These are phyloP conservation scores for Hymenopus coronatus DNA, from an alignment of 2,888 invertebrate genomes.

Conservation along the genomic window DNA sequence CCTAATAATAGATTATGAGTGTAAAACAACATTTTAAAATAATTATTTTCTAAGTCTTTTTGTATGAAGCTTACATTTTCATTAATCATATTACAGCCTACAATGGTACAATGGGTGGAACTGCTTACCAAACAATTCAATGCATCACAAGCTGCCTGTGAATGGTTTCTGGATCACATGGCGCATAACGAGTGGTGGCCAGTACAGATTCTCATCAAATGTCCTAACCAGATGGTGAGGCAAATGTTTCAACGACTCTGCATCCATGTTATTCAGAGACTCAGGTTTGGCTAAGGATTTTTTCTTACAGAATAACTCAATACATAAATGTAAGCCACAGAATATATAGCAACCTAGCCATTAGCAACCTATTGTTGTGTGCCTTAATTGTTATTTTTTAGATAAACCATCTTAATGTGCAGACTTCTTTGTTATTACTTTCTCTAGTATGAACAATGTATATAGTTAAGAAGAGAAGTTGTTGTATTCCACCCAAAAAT, in stretches of 20 bases:
- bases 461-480: too few species aligned
- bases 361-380: too few species aligned
- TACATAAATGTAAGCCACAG: too few species aligned
- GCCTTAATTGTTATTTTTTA: too few species aligned
- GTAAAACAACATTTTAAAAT: too few species aligned
- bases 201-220: slow-evolving; percentile 89
- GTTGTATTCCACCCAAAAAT: too few species aligned
- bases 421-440: too few species aligned
- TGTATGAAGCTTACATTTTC: not conserved
- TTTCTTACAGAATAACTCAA: not conserved
- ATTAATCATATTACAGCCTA: slow-evolving; percentile 60
- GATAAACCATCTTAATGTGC: too few species aligned
- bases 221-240: slow-evolving; percentile 94
- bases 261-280: slow-evolving; percentile 89
- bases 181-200: slow-evolving; percentile 95
- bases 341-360: too few species aligned
- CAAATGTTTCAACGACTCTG: slow-evolving; percentile 96
- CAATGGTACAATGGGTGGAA: slow-evolving; percentile 96
- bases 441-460: too few species aligned
- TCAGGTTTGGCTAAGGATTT: slow-evolving; percentile 56
- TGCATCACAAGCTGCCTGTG: slow-evolving; percentile 81
- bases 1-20: too few species aligned
- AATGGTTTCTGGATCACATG: slow-evolving; percentile 93
- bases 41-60: too few species aligned
- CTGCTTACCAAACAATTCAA: slow-evolving; percentile 92